Evolutionary conservation across 92 coral and sea anemone species (phyloP), one percentile per base, ranked within the genome.

Genomic region (Heliopora coerulea): DNA sequence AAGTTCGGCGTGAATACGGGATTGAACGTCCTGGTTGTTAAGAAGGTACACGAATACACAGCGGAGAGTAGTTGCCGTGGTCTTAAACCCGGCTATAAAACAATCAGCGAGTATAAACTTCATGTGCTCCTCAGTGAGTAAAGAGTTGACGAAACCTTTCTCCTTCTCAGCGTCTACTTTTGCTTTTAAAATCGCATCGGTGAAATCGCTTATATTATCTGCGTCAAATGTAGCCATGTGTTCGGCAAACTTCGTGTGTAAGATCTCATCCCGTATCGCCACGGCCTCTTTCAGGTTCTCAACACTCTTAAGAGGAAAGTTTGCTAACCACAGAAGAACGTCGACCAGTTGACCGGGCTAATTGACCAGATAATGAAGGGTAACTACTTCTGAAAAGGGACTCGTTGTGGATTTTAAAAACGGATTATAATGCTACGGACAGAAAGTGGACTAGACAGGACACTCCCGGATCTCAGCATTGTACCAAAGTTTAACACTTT

Each of bases 31-130:
- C 18, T 91, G 96, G 75, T 95, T 90, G 54, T 80, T 74, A 32
- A 91, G 89, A 26, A 95, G 80, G 75, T 87, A 95, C 29, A 91
- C 85, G 56, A 95, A 86, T 59, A 90, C 86, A 96, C 99, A 95
- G 8, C 86, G 95, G 24, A 95, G 74, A 48, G 88, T 83, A 0
- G 96, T 88, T 5, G 96, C 88, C 24, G 96, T 90, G 27, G 99
- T 95, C 76, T 95, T 96, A 42, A 91, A 77, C 17, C 99, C 99
- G 23, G 96, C 99, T 54, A 91, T 88, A 64, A 95, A 90, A 32
- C 86, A 84, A 77, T 95, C 99, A 65, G 78, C 83, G 73, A 95
- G 66, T 28, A 96, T 95, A 78, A 86, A 74, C 19, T 90, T 78
- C 57, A 90, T 83, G 76, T 90, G 96, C 21, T 90, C 95, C 70